A percentile compares a stretch with the other conserved stretches of the same genome.
phyloP scores from a whole-genome alignment of 2,113 vertebrate genomes.

The Stercorarius parasiticus region DNA sequence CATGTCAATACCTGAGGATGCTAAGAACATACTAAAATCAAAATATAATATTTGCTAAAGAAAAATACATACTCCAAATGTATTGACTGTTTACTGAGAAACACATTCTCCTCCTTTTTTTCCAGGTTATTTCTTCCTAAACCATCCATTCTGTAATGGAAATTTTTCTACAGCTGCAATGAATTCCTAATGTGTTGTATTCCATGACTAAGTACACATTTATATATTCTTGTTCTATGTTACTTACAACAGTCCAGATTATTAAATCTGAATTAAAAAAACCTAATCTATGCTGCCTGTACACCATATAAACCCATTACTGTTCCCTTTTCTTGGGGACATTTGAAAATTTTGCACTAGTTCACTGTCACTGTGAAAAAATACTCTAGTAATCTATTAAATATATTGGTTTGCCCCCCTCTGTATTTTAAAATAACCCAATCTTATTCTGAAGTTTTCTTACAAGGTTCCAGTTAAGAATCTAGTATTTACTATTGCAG shows the following conservation, averaged over 20 bases:
- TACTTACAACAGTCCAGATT: background rate
- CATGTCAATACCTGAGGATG: constrained; percentile 10
- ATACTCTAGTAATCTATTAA: background rate
- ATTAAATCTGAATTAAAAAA: constrained; percentile 4
- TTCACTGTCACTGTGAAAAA: background rate
- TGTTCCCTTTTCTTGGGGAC: background rate
- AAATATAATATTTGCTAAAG: constrained; percentile 28
- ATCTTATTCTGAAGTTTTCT: background rate
- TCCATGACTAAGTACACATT: background rate
- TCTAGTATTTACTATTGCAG: background rate
- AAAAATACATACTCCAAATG: background rate
- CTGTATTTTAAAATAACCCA: background rate
- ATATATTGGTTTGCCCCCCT: background rate
- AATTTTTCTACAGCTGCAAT: background rate
- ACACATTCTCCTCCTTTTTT: background rate
- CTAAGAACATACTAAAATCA: constrained; percentile 23
- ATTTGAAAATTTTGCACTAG: background rate
- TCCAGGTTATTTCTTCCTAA: constrained; percentile 22
- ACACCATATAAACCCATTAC: background rate
- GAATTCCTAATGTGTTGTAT: background rate
- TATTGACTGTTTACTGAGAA: background rate
- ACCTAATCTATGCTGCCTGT: background rate
- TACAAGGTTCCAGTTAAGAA: background rate
- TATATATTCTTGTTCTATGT: background rate
- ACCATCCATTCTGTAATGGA: background rate